Evolutionary conservation across 2,888 invertebrate species (phyloP), one percentile per base, ranked within the genome.

Genomic region (Siphlonurus alternatus): DNA sequence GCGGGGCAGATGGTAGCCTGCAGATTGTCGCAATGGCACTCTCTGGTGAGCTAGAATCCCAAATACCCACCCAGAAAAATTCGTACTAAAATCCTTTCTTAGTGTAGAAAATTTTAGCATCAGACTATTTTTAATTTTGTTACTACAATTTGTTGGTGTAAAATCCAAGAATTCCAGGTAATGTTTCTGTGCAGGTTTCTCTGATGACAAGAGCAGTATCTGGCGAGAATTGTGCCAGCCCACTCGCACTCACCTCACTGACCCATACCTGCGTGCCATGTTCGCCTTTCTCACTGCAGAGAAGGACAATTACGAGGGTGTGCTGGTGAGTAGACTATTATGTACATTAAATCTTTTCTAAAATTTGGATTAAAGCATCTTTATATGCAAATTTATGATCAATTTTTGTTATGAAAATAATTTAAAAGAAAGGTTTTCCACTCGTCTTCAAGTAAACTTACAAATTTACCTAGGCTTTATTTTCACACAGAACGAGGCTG

Each of bases 241-340:
- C 56, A 87, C 91, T n/a, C 83, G 85, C 69, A 79, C 81, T 22
- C 87, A 89, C 73, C 81, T 96, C 63, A 81, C 83, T n/a, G 90
- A 94, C 80, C 89, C 95, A 0, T 93, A 96, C 77, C 81, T 97
- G 67, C 83, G 92, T 71, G 92, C 91, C 3, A 87, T 93, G 74
- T 94, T 96, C 78, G 86, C 87, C 61, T 96, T 96, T 78, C 81
- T 96, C 66, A 89, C 93, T 0, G 84, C 88, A 38, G 88, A 91
- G 63, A 83, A 83, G 71, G 86, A 85, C 69, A 84, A 81, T 70
- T 92, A 86, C 70, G 87, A 89, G 64, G 81, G 81, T 67, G 87
- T 92, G 69, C 76, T 91, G 79, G 89, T 89, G 76, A 76, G 81
- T 75, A 25, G 60, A 53, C 61, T 53, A 38, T 38, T n/a, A n/a